A percentile compares a stretch with the other conserved stretches of the same genome.
Conservation (phyloP, 2,888 invertebrate genomes). For the Agriopis leucophaearia region DNA sequence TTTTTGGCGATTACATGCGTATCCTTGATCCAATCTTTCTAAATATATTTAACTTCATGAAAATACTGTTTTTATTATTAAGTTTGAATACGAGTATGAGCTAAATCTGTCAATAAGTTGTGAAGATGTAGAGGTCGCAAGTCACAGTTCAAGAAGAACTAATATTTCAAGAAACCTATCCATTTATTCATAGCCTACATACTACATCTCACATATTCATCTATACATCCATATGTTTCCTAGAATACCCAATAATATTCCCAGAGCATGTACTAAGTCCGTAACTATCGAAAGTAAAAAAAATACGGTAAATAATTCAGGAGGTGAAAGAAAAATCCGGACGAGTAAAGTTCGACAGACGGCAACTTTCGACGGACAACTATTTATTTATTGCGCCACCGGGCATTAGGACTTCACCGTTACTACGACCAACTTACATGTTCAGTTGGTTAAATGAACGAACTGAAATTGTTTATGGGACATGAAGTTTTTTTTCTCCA, state of each 20-base stretch:
- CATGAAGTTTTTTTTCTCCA: background rate
- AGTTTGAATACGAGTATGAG: no score
- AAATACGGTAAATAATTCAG: constrained; percentile 68
- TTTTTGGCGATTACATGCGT: no score
- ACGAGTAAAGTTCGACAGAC: constrained; percentile 63
- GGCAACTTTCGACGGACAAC: constrained; percentile 70
- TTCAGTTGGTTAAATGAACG: background rate
- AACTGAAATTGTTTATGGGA: background rate
- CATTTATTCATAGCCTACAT: no score
- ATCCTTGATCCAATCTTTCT: no score
- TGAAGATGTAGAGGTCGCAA: no score
- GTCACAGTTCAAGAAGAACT: no score
- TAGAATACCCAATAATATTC: constrained; percentile 37
- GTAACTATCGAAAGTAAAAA: constrained; percentile 62
- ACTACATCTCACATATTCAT: no score
- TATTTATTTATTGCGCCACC: constrained; percentile 79
- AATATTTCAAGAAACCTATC: no score
- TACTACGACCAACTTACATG: constrained; percentile 25
- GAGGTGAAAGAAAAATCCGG: constrained; percentile 65
- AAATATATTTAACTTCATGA: no score
- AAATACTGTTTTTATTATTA: no score
- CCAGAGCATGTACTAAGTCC: constrained; percentile 46
- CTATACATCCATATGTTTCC: no score
- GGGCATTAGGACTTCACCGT: constrained; percentile 61
- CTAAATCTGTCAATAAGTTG: no score